These are phyloP conservation scores for Euschistus heros DNA, from an alignment of 1,140 invertebrate species.

Conservation along the genomic window DNA sequence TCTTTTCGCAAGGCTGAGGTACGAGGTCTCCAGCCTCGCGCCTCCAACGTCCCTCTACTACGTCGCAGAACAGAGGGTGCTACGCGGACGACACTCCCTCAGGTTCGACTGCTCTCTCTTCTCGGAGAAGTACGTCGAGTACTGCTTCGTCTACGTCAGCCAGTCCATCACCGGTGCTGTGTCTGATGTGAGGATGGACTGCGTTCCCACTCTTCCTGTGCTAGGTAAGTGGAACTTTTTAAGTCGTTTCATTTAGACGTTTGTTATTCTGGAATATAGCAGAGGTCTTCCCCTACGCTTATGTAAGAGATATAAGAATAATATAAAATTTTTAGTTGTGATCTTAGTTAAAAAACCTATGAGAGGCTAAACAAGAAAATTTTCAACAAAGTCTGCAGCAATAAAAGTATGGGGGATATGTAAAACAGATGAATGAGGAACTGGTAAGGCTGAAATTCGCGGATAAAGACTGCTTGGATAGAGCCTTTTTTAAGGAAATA, in stretches of 20 bases:
- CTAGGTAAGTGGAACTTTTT: conserved; percentile 44
- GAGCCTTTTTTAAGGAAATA: too few relatives aligned
- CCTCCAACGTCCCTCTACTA: conserved; percentile 49
- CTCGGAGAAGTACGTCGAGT: conserved; percentile 66
- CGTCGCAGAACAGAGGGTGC: conserved; percentile 49
- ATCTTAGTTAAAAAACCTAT: too few relatives aligned
- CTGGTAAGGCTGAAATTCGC: too few relatives aligned
- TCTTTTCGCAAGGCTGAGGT: conserved; percentile 52
- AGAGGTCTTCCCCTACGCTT: too few relatives aligned
- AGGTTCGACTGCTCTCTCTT: conserved; percentile 73
- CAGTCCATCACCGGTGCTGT: conserved; percentile 69
- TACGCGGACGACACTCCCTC: conserved; percentile 55
- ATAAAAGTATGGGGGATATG: too few relatives aligned
- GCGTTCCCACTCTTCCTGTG: conserved; percentile 64
- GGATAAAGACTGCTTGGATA: too few relatives aligned
- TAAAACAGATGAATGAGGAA: too few relatives aligned
- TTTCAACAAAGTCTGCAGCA: too few relatives aligned
- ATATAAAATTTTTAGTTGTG: too few relatives aligned
- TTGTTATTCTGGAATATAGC: too few relatives aligned
- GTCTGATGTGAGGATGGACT: conserved; percentile 65
- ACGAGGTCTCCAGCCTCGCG: conserved; percentile 52
- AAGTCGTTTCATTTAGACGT: not conserved
- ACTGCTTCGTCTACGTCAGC: conserved; percentile 76
- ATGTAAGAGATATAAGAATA: too few relatives aligned
- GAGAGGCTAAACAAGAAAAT: too few relatives aligned